Percentiles rank a stretch among this genome's conserved stretches.
phyloP scores from a whole-genome alignment of 2,888 invertebrate species.

The Tenthredo livida region DNA sequence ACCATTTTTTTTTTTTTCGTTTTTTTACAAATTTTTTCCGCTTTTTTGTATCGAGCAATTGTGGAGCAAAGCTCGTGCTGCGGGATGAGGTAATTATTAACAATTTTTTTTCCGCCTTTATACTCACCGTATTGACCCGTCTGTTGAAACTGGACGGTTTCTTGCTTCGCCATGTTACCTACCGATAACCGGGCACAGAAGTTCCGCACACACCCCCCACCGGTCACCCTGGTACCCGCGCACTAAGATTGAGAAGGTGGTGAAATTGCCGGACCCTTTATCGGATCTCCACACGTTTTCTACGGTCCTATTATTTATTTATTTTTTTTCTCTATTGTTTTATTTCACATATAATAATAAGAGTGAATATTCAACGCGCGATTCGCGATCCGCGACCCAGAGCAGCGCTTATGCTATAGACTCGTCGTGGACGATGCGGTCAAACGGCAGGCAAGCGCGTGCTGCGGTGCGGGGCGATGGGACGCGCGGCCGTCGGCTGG shows the following conservation, averaged over 20 bases:
- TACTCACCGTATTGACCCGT: conserved; percentile 42
- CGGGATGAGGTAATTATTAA: background rate
- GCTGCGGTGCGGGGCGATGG: conserved; percentile 41
- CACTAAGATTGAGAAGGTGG: background rate
- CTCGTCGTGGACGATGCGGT: conserved; percentile 14
- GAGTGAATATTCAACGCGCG: background rate
- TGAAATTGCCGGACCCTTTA: background rate
- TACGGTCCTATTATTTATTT: background rate
- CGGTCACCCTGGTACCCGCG: background rate
- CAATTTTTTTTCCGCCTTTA: background rate
- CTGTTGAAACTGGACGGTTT: conserved; percentile 33
- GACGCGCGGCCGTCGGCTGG: conserved; percentile 35
- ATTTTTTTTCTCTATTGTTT: background rate
- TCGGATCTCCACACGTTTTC: background rate
- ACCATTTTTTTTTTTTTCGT: background rate
- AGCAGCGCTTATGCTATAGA: conserved; percentile 36
- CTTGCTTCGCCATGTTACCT: conserved; percentile 38
- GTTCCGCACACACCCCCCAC: background rate
- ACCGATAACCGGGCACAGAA: background rate
- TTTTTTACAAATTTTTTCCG: background rate
- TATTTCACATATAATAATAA: background rate
- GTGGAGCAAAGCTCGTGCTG: background rate
- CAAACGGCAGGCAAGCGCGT: conserved; percentile 21
- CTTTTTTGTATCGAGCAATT: background rate
- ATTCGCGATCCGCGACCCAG: conserved; percentile 37